phyloP scores from a whole-genome alignment of 2,888 invertebrate genomes.

The Acleris sparsana region DNA sequence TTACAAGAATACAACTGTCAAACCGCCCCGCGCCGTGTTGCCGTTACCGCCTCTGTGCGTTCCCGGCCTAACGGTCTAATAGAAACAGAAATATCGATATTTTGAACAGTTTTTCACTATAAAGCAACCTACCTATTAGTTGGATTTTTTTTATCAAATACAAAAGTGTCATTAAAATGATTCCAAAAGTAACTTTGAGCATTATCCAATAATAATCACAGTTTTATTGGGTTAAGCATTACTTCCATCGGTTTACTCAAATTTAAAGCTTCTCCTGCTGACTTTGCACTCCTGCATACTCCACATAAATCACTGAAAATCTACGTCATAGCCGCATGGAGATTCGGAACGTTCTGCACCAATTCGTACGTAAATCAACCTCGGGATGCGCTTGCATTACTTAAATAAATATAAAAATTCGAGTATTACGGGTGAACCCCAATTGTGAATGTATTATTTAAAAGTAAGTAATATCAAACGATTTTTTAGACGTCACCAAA shows the following conservation, averaged over 20 bases:
- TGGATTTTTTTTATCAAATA: not conserved
- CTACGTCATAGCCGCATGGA: conserved; percentile 29
- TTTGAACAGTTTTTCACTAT: no score
- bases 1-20: no score
- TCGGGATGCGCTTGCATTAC: conserved; percentile 22
- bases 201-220: no score
- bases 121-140: not conserved
- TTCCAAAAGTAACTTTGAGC: no score
- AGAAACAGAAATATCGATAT: no score
- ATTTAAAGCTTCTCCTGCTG: conserved; percentile 16
- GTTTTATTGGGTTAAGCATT: no score
- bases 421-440: not conserved
- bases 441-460: not conserved
- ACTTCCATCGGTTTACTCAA: not conserved
- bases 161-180: no score
- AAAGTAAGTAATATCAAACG: not conserved
- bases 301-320: conserved; percentile 32
- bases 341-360: conserved; percentile 27
- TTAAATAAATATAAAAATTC: conserved; percentile 13
- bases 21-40: no score
- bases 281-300: conserved; percentile 16
- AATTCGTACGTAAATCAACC: conserved; percentile 33
- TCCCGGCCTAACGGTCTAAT: no score
- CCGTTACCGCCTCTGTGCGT: no score
- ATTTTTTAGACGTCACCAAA: no score